phyloP scores from a whole-genome alignment of 1,140 invertebrate genomes.

The Cydia strobilella region DNA sequence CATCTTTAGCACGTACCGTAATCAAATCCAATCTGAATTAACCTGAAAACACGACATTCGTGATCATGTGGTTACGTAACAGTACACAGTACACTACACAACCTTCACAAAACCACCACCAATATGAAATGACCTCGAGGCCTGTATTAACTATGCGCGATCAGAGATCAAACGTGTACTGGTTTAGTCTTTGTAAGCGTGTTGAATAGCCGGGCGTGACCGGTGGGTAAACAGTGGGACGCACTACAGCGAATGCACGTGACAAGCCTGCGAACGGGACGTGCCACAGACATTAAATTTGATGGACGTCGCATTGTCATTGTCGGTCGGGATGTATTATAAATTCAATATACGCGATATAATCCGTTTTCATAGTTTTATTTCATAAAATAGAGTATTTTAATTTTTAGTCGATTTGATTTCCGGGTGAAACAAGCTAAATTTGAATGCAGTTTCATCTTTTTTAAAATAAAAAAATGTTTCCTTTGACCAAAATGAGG shows the following conservation, averaged over 20 bases:
- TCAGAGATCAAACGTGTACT: neutral
- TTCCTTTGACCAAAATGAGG: too few species aligned
- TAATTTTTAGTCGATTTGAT: too few species aligned
- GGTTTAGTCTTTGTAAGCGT: neutral
- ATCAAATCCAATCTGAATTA: conserved; percentile 8
- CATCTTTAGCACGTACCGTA: neutral
- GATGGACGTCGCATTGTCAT: neutral
- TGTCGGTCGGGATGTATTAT: too few species aligned
- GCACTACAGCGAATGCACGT: conserved; percentile 21
- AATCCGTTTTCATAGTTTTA: too few species aligned
- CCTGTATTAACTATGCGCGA: too few species aligned
- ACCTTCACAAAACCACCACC: neutral
- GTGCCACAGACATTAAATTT: neutral
- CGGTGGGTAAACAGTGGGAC: conserved; percentile 26
- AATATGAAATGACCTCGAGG: too few species aligned
- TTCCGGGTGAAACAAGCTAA: too few species aligned
- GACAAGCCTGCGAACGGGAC: conserved; percentile 17
- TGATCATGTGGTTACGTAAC: conserved; percentile 14
- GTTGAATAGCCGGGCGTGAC: conserved; percentile 5
- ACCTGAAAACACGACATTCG: neutral
- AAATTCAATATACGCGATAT: too few species aligned
- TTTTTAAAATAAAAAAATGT: too few species aligned
- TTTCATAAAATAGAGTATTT: too few species aligned
- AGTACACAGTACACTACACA: neutral
- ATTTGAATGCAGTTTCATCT: too few species aligned